Evolutionary conservation across 2,888 invertebrate species (phyloP).

Genomic region (Sarcophaga variegata): DNA sequence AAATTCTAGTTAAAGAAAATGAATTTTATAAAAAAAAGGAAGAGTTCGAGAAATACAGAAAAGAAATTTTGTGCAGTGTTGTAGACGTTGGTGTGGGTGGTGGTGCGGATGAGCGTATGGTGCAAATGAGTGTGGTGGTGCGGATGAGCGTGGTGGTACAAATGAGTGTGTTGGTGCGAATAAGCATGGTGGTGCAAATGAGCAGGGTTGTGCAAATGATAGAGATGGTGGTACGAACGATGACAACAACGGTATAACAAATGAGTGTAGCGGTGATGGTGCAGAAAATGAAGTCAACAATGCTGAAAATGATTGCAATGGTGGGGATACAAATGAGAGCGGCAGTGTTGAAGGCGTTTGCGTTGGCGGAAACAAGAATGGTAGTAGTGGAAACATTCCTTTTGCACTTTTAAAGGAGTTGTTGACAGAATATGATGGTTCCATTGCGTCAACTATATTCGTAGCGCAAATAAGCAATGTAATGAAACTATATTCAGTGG

Average conservation of each 20-base stretch:
- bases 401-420: slow-evolving; percentile 32
- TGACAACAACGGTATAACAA: no score
- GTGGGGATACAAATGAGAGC: neutral
- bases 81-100: neutral
- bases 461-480: slow-evolving; percentile 29
- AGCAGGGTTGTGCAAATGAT: neutral
- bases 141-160: neutral
- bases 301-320: neutral
- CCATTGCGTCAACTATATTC: neutral
- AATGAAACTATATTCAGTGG: neutral
- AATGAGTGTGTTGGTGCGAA: neutral
- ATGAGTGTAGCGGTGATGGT: neutral
- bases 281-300: neutral
- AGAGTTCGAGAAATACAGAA: neutral
- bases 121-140: no score
- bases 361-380: no score
- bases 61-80: neutral
- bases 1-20: slow-evolving; percentile 31
- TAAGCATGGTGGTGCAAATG: neutral
- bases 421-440: slow-evolving; percentile 32
- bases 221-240: neutral
- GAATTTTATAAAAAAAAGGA: slow-evolving; percentile 14
- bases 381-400: neutral
- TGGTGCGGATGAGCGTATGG: neutral
- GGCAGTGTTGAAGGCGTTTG: neutral